Evolutionary conservation across 2,113 vertebrate species (phyloP), one percentile per base, ranked within the genome.

Genomic region (Saccopteryx bilineata): DNA sequence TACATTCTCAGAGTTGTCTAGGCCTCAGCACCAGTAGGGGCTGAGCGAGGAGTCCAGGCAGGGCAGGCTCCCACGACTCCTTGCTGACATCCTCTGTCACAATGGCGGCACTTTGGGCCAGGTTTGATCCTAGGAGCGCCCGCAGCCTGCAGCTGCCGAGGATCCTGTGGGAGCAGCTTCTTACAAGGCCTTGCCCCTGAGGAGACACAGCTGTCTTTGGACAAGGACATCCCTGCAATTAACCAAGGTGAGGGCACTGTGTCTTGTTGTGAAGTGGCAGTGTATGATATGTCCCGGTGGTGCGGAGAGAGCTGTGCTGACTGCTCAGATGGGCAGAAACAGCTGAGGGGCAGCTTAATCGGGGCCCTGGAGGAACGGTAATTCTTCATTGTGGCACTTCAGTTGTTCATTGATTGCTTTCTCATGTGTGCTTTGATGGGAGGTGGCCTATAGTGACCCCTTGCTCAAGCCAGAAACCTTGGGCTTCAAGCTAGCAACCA

Each of bases 211-310:
- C 58, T 0, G 0, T 74, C 96, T 9, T 80, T 85, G 96, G 96
- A 96, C 63, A 79, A 93, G 87, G 97, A 98, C 85, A 98, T 97
- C 8, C 97, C 97, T 18, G 97, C 81, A 0, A 97, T 98, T 91
- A 98, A 98, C 79, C 97, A 96, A 96, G 97, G 97, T 98, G 85
- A 95, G 96, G 39, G 1, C 46, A 5, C 11, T 4, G 5, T 14
- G 9, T 66, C 31, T 31, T 48, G 39, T 31, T 0, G 0, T 9
- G 28, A 63, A 13, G 52, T 19, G 26, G 26, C 54, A 63, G 52
- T 4, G 15, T 17, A 6, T 28, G 23, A 63, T 10, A 58, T n/a
- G 21, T 58, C 19, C 5, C 0, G 5, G n/a, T n/a, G 26, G 13
- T 33, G 21, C 56, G 75, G 52, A 23, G 39, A 84, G 79, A 79